Evolutionary conservation across 2,888 invertebrate genomes (phyloP), one percentile per base, ranked within the genome.

Genomic region (Mallateleia sp.): DNA sequence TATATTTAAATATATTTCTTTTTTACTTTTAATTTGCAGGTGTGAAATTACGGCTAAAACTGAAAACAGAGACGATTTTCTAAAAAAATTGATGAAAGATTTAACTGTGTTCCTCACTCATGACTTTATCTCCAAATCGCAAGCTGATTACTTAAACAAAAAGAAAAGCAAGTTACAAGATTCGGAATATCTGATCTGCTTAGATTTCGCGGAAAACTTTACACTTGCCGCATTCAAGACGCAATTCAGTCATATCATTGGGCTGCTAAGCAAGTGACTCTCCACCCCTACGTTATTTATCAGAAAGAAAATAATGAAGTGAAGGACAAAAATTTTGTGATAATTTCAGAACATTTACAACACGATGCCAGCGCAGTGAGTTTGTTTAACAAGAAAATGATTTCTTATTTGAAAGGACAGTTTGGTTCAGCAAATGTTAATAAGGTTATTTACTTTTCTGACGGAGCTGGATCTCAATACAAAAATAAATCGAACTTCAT

Each of bases 401-500:
- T 67, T 25, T 2, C 7, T 1, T 14, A 20, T 66, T 66, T 66
- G 25, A 38, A 32, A 60, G 2, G 9, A 47, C 2, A 6, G 5
- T 9, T 6, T 18, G 47, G 47, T 6, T 18, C 47, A 2, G 9
- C 2, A 6, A 47, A 47, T 18, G 9, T 47, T 47, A 47, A 18
- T 18, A 18, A 47, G 18, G 2, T 47, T 6, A 18, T 25, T 50
- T 47, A 66, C n/a, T 66, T 50, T 50, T 28, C 18, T 54, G 87
- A 80, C 47, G 72, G 87, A 34, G 81, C 86, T 18, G 60, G 74
- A 5, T 67, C 81, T 28, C 80, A 87, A 24, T 88, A 64, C 25
- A 87, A 83, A 56, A 88, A 88, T 75, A 52, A 52, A 15, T 64
- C 64, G 14, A 84, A 89, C 74, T 84, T 87, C 42, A 72, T 47